A percentile compares a stretch with the other conserved stretches of the same genome.
Evolutionary conservation across 2,113 vertebrate genomes (phyloP).

Genomic region (Ageneiosus marmoratus): DNA sequence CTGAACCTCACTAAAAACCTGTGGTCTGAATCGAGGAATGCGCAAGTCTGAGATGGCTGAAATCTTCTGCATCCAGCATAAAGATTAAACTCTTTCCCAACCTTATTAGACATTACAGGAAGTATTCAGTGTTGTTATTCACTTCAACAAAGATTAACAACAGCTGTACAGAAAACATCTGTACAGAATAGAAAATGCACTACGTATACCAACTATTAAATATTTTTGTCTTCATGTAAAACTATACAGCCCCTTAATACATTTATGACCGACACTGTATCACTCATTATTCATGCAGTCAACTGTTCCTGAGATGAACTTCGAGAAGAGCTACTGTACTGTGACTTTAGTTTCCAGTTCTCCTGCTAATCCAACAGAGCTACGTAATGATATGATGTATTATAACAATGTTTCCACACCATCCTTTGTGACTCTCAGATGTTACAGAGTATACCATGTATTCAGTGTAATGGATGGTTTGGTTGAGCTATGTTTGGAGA

Average conservation of each 20-base stretch:
- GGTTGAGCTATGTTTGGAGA: constrained; percentile 11
- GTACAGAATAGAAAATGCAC: not conserved
- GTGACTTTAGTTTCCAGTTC: not conserved
- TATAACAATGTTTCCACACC: constrained; percentile 13
- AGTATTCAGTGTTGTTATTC: not conserved
- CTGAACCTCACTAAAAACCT: not conserved
- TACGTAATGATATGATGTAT: constrained; percentile 9
- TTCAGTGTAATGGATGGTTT: constrained; percentile 23
- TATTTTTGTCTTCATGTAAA: not conserved
- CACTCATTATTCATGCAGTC: not conserved
- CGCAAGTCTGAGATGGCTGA: not conserved
- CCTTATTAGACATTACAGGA: not conserved
- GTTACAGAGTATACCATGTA: constrained; percentile 14
- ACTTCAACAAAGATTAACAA: not conserved
- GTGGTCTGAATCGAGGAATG: not conserved
- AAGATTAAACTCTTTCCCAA: not conserved
- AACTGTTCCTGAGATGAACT: not conserved
- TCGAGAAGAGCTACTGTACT: not conserved
- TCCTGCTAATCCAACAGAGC: not conserved
- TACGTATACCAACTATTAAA: not conserved
- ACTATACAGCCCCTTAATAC: not conserved
- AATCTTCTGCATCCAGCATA: not conserved
- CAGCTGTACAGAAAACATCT: no score
- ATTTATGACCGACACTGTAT: not conserved
- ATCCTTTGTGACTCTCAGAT: constrained; percentile 24